A percentile compares a stretch with the other conserved stretches of the same genome.
Evolutionary conservation across 2,113 vertebrate genomes (phyloP).

Genomic region (Zeus faber): DNA sequence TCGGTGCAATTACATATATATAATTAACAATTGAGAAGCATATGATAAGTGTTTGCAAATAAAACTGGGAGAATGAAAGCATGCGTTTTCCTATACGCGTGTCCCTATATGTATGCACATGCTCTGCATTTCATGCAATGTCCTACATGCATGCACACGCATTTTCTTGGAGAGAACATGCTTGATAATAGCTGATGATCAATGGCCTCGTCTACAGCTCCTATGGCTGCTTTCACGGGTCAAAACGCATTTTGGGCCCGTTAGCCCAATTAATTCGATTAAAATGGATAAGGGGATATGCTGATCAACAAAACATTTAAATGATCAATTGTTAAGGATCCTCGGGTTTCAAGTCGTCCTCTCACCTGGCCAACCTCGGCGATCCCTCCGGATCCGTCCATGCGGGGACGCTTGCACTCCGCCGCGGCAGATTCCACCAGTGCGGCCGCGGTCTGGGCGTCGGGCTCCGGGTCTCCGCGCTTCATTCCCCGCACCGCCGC

Average conservation of each 20-base stretch:
- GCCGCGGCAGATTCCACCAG: slow-evolving; percentile 70
- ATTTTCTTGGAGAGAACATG: no score
- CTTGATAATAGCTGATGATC: no score
- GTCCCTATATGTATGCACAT: no score
- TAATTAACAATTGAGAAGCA: no score
- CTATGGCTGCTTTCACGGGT: slow-evolving; percentile 3
- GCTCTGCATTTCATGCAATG: no score
- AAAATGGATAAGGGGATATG: not conserved
- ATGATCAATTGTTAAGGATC: not conserved
- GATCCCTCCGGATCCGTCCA: slow-evolving; percentile 69
- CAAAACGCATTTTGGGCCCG: not conserved
- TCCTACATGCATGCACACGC: no score
- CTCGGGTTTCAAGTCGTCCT: no score
- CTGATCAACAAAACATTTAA: not conserved
- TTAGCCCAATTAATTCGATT: not conserved
- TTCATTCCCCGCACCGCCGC: slow-evolving; percentile 76
- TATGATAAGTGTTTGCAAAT: no score
- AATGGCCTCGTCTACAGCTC: no score
- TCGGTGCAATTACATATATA: no score
- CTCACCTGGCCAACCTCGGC: slow-evolving; percentile 75
- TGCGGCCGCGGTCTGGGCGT: slow-evolving; percentile 66
- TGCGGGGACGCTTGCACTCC: slow-evolving; percentile 79
- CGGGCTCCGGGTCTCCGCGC: slow-evolving; percentile 79
- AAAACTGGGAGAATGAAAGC: no score
- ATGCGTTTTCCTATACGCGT: no score